A percentile compares a stretch with the other conserved stretches of the same genome.
Conservation (phyloP, 2,113 vertebrate species). For the Cichladusa arquata region DNA sequence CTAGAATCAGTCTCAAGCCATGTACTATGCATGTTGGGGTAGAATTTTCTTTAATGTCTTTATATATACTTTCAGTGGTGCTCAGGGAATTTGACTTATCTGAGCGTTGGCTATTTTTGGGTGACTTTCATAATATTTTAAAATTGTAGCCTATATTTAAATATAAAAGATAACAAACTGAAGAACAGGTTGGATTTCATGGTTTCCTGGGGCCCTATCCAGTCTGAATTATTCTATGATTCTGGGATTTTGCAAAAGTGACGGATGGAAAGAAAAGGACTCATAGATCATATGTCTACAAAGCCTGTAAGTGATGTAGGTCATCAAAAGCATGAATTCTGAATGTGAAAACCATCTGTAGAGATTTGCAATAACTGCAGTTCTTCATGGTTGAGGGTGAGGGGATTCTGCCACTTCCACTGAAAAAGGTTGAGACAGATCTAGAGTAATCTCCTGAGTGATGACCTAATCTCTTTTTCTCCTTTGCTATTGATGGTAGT, state of each 20-base stretch:
- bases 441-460: not conserved
- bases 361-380: not conserved
- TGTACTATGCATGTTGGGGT: not conserved
- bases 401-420: not conserved
- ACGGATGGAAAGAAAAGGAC: not conserved
- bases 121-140: not conserved
- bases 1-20: not conserved
- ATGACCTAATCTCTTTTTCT: slow-evolving; percentile 4
- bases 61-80: not conserved
- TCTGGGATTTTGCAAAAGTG: not conserved
- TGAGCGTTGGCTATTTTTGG: not conserved
- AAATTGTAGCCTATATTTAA: not conserved
- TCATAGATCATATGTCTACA: not conserved
- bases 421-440: not conserved
- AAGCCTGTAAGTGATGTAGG: not conserved
- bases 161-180: not conserved
- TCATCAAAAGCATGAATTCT: not conserved
- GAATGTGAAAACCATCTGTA: not conserved
- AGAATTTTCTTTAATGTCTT: not conserved
- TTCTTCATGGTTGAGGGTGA: not conserved
- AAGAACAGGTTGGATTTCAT: not conserved
- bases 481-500: not conserved
- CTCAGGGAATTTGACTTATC: not conserved
- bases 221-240: not conserved
- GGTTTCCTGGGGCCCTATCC: not conserved